Percentiles rank a stretch among this genome's conserved stretches.
These are phyloP conservation scores for Cryptotis parvus DNA, from an alignment of 2,113 vertebrate species.

Conservation along the genomic window DNA sequence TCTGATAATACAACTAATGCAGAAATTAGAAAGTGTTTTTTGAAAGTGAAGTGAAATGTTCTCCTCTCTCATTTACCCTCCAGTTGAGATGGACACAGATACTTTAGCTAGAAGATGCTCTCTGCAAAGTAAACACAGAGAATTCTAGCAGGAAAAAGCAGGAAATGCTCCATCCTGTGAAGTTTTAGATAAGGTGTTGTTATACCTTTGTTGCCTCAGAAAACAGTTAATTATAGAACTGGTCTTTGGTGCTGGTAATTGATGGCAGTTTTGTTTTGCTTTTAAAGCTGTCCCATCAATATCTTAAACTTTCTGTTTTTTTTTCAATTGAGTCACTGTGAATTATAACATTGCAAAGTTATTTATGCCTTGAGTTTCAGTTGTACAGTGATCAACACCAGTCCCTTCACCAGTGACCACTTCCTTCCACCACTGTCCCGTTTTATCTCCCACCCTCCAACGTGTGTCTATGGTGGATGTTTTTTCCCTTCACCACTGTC, in stretches of 20 bases:
- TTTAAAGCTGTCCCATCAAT: no score
- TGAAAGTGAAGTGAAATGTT: constrained; percentile 58
- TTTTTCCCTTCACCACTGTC: no score
- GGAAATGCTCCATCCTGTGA: background rate
- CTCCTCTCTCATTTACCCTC: constrained; percentile 38
- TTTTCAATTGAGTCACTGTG: no score
- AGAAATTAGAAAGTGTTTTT: constrained; percentile 40
- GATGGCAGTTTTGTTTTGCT: background rate
- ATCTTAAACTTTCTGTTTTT: no score
- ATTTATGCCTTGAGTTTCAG: no score
- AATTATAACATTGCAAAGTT: no score
- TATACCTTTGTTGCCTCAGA: constrained; percentile 7
- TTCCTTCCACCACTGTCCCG: no score
- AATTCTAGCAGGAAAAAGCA: background rate
- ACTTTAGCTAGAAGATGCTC: constrained; percentile 37
- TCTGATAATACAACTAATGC: background rate
- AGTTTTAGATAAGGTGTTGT: background rate
- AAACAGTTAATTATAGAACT: background rate
- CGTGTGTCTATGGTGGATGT: no score
- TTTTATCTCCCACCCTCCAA: no score
- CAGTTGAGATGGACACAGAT: constrained; percentile 48
- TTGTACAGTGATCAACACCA: no score
- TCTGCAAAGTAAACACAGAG: background rate
- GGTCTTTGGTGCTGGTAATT: constrained; percentile 44
- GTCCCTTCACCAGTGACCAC: no score